Conservation (phyloP, 2,888 invertebrate species). For the Andrena praecox region DNA sequence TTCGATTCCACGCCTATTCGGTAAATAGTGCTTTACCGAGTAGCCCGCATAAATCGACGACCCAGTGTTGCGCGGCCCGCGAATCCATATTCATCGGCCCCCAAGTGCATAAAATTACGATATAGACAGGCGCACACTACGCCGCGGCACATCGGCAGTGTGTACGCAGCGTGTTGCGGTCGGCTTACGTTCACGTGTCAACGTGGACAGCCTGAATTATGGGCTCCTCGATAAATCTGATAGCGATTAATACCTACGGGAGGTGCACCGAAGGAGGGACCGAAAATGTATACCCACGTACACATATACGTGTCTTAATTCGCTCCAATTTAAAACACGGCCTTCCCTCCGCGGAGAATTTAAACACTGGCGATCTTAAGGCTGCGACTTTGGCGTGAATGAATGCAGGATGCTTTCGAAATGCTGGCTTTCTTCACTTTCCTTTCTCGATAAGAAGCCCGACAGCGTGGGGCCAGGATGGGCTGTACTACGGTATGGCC, state of each 20-base stretch:
- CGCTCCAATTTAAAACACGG: slow-evolving; percentile 20
- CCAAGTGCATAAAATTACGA: slow-evolving; percentile 83
- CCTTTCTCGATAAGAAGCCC: no score
- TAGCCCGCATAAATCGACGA: slow-evolving; percentile 68
- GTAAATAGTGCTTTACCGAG: slow-evolving; percentile 60
- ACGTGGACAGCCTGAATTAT: slow-evolving; percentile 69
- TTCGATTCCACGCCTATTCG: slow-evolving; percentile 64
- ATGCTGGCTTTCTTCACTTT: not conserved
- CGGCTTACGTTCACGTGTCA: slow-evolving; percentile 74
- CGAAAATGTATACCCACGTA: slow-evolving; percentile 26
- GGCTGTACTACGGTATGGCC: no score
- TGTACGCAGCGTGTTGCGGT: slow-evolving; percentile 36
- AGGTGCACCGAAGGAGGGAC: slow-evolving; percentile 61
- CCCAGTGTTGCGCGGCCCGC: slow-evolving; percentile 70
- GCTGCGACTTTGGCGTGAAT: not conserved
- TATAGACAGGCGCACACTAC: slow-evolving; percentile 68
- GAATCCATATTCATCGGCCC: slow-evolving; percentile 83
- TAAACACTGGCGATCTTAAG: not conserved
- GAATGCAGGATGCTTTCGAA: not conserved
- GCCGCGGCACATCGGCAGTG: slow-evolving; percentile 35
- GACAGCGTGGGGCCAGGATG: no score
- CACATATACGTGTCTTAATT: slow-evolving; percentile 41
- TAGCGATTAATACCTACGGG: slow-evolving; percentile 72
- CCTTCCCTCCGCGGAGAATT: not conserved
- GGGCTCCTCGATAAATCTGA: slow-evolving; percentile 72